Conservation (phyloP, 92 coral and sea anemone species). For the Epizoanthus ramosus region DNA sequence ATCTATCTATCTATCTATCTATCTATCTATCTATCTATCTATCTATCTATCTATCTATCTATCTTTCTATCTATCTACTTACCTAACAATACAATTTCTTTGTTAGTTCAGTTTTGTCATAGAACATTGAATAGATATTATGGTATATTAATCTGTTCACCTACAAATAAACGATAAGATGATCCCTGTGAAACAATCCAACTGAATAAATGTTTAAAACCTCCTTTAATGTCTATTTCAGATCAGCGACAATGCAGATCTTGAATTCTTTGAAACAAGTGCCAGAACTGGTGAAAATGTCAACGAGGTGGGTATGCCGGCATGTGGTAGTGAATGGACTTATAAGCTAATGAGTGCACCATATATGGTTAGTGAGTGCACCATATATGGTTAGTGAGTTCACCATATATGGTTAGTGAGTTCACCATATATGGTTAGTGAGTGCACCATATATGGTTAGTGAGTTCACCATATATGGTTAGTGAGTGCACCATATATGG, state of each 20-base stretch:
- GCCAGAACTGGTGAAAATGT: slow-evolving; percentile 94
- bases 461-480: not conserved
- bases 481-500: not conserved
- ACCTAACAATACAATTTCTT: too few relatives aligned
- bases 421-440: not conserved
- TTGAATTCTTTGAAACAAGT: slow-evolving; percentile 91
- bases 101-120: too few relatives aligned
- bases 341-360: not conserved
- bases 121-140: too few relatives aligned
- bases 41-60: too few relatives aligned
- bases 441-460: not conserved
- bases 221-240: slow-evolving; percentile 11
- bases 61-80: too few relatives aligned
- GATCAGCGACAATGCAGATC: slow-evolving; percentile 72
- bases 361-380: not conserved
- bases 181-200: too few relatives aligned
- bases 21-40: too few relatives aligned
- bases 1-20: too few relatives aligned
- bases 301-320: slow-evolving; percentile 55
- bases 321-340: not conserved
- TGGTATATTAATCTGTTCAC: too few relatives aligned
- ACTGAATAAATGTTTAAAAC: too few relatives aligned
- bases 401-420: not conserved
- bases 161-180: too few relatives aligned
- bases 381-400: not conserved